These are phyloP conservation scores for Callospermophilus lateralis DNA, from an alignment of 2,113 vertebrate genomes.

Conservation along the genomic window DNA sequence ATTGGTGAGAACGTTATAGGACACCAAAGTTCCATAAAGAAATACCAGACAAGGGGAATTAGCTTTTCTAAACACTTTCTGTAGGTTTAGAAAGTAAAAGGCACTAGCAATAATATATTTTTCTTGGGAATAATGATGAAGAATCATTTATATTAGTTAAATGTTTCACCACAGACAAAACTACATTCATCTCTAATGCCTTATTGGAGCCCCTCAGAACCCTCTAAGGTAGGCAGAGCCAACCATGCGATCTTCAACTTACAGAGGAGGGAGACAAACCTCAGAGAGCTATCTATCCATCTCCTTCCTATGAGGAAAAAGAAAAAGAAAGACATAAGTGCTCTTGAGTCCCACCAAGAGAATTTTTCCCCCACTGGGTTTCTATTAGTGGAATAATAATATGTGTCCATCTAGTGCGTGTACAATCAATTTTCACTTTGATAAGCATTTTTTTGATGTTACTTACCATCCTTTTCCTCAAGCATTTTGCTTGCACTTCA, in stretches of 20 bases:
- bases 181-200: neutral
- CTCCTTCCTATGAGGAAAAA: neutral
- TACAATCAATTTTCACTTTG: slow-evolving; percentile 34
- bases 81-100: neutral
- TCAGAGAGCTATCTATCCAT: neutral
- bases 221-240: neutral
- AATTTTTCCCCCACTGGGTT: neutral
- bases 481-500: slow-evolving; percentile 25
- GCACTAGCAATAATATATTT: neutral
- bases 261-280: neutral
- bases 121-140: slow-evolving; percentile 14
- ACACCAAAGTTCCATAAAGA: neutral
- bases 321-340: neutral
- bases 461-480: neutral
- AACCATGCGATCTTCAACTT: neutral
- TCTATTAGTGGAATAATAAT: neutral
- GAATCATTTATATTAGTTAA: neutral
- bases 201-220: neutral
- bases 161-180: neutral
- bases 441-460: neutral
- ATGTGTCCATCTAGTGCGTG: neutral
- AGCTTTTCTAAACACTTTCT: neutral
- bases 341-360: neutral
- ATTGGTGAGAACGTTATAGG: neutral
- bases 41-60: neutral